phyloP scores from a whole-genome alignment of 2,888 invertebrate species.

The Cryptocheilus praepositus region DNA sequence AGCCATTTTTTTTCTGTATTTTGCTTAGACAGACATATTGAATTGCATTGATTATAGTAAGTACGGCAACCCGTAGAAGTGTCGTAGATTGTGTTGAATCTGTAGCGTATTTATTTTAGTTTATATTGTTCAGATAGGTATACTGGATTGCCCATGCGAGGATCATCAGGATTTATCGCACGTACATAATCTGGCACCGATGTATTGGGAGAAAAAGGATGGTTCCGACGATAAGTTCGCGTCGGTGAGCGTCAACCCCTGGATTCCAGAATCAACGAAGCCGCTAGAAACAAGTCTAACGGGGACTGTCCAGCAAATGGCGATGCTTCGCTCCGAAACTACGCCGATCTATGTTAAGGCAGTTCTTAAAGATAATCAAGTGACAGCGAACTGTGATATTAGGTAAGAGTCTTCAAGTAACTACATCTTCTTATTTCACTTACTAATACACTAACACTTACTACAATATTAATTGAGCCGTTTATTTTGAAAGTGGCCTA shows the following conservation, averaged over 20 bases:
- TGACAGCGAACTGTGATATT: slow-evolving; percentile 82
- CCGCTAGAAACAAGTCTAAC: slow-evolving; percentile 75
- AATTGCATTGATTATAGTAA: no score
- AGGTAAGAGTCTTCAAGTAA: no score
- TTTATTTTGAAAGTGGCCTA: no score
- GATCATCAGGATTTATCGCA: slow-evolving; percentile 73
- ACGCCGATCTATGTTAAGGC: slow-evolving; percentile 86
- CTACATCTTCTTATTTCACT: no score
- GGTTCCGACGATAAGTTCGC: slow-evolving; percentile 74
- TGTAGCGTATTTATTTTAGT: no score
- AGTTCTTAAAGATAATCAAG: slow-evolving; percentile 80
- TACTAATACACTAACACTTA: no score
- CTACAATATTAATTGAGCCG: no score
- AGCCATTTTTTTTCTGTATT: no score
- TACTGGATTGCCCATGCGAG: slow-evolving; percentile 64
- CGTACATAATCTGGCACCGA: slow-evolving; percentile 82
- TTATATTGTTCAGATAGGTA: slow-evolving; percentile 58
- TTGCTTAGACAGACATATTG: no score
- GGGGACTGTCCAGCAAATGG: slow-evolving; percentile 79
- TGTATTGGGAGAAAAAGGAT: slow-evolving; percentile 78
- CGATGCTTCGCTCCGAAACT: slow-evolving; percentile 78
- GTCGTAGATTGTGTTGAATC: no score
- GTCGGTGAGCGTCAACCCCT: slow-evolving; percentile 77
- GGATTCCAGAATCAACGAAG: slow-evolving; percentile 78
- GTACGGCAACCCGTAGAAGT: no score